Evolutionary conservation across 2,113 vertebrate genomes (phyloP).

Genomic region (Pteropus alecto): DNA sequence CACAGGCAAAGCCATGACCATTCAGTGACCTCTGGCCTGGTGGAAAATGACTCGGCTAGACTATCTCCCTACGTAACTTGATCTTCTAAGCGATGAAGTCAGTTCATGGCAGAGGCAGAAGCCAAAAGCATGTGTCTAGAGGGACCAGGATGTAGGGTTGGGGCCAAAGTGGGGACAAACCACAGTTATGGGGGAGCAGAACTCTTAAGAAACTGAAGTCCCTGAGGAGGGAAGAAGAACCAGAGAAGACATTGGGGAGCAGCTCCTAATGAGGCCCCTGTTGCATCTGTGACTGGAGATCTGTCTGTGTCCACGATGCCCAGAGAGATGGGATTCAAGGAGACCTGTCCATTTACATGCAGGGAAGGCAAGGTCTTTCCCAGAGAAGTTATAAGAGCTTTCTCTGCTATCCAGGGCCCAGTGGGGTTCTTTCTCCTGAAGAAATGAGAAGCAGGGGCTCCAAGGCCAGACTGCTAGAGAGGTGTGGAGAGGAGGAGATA

Average conservation of each 20-base stretch:
- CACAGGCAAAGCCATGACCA: neutral
- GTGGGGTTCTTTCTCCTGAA: neutral
- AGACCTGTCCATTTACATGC: neutral
- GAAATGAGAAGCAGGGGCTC: neutral
- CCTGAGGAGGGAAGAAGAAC: neutral
- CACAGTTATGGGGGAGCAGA: neutral
- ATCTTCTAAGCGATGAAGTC: neutral
- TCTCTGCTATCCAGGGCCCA: neutral
- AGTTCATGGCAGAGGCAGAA: neutral
- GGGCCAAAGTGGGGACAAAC: too few relatives aligned
- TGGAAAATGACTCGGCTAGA: neutral
- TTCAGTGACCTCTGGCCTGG: neutral
- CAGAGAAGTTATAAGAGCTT: neutral
- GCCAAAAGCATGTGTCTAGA: neutral
- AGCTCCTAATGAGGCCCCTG: neutral
- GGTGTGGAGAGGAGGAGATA: neutral
- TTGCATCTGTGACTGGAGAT: neutral
- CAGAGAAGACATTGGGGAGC: neutral
- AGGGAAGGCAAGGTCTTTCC: neutral
- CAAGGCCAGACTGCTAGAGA: neutral
- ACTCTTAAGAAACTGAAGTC: neutral
- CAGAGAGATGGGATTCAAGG: too few relatives aligned
- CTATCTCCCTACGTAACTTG: neutral
- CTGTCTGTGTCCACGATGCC: neutral
- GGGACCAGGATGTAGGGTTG: too few relatives aligned